Conservation (phyloP, 2,888 invertebrate species). For the Caenorhabditis sp. region DNA sequence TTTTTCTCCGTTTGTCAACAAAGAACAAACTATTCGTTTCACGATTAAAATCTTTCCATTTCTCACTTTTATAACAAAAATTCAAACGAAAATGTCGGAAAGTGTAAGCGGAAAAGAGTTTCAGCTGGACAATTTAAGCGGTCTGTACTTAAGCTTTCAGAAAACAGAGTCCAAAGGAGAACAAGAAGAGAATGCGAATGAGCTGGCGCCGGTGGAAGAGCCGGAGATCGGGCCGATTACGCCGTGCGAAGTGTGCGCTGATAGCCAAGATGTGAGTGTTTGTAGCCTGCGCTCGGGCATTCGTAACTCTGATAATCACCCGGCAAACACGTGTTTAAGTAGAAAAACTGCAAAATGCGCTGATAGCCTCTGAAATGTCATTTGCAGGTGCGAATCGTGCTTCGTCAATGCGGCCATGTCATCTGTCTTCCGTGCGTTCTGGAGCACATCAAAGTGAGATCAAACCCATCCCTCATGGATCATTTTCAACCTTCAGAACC, state of each 20-base stretch:
- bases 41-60: too few species aligned
- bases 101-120: conserved; percentile 4
- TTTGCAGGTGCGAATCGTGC: conserved; percentile 47
- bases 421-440: conserved; percentile 63
- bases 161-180: conserved; percentile 16
- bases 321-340: conserved; percentile 10
- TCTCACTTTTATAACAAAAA: conserved; percentile 10
- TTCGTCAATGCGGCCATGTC: conserved; percentile 63
- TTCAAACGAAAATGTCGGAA: conserved; percentile 14
- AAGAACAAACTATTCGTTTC: too few species aligned
- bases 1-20: too few species aligned
- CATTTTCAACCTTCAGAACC: conserved; percentile 21
- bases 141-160: neutral
- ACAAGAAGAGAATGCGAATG: conserved; percentile 1
- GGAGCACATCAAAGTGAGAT: conserved; percentile 61
- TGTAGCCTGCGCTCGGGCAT: conserved; percentile 10
- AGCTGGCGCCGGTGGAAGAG: neutral
- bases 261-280: conserved; percentile 17
- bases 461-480: too few species aligned
- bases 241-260: conserved; percentile 26
- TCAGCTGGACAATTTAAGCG: neutral
- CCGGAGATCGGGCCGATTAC: neutral
- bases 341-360: neutral
- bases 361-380: neutral
- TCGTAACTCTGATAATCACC: conserved; percentile 18